These are phyloP conservation scores for Bombus vancouverensis DNA, from an alignment of 1,140 invertebrate genomes.

Conservation along the genomic window DNA sequence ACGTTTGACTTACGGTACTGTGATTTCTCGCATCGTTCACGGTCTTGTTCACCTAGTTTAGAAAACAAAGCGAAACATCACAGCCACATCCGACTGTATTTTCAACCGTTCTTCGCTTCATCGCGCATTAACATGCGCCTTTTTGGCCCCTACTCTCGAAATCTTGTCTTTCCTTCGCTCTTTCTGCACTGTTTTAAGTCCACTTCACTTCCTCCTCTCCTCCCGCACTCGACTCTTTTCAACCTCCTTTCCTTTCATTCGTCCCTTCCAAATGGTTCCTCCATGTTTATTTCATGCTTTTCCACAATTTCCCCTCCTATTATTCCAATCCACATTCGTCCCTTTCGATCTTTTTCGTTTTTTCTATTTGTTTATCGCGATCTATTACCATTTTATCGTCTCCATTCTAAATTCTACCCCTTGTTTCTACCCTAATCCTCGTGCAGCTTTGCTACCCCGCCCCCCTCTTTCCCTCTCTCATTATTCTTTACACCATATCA, in stretches of 20 bases:
- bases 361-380: neutral
- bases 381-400: neutral
- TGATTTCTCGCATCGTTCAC: neutral
- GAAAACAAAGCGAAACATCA: neutral
- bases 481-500: conserved; percentile 14
- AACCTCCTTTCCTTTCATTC: neutral
- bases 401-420: neutral
- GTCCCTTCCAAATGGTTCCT: neutral
- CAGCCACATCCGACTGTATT: neutral
- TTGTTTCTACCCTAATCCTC: neutral
- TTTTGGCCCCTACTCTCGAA: neutral
- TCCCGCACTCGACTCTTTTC: neutral
- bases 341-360: neutral
- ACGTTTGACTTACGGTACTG: neutral
- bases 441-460: neutral
- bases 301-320: neutral
- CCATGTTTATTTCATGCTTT: neutral
- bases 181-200: neutral
- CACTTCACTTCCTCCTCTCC: neutral
- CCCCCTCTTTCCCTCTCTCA: neutral
- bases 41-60: neutral
- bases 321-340: conserved; percentile 14
- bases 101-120: neutral
- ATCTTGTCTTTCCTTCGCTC: neutral
- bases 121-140: conserved; percentile 14